Base-by-base conservation (phyloP, 2,113 vertebrate genomes). In the Gorilla gorilla region DNA sequence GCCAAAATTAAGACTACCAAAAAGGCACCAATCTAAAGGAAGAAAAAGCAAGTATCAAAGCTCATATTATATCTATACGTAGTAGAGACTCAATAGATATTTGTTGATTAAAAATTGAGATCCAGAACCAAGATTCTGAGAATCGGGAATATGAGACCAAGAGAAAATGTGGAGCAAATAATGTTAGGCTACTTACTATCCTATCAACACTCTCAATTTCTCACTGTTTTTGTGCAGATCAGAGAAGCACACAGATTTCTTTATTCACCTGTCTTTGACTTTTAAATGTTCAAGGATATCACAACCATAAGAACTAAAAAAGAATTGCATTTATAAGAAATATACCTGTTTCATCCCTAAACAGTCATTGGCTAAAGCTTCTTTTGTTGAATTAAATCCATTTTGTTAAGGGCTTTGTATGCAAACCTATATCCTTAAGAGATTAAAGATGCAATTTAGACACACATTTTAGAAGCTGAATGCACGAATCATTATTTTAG, bases 361-460 rank as follows among this genome's bases (percentile, higher is more conserved):
- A 92, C 70, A 96, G 92, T 66, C 97, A 90, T 97, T 98, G 94
- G 92, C 27, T 68, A 95, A 98, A 97, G 96, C 97, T 89, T 94
- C 11, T 68, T 97, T 93, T 94, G 96, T 96, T 97, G 96, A 98
- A 97, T 98, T 96, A 98, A 98, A 98, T 94, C 89, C 97, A 97
- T 98, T 98, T 96, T 6, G 75, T 96, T 98, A 98, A 98, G 50
- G 94, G 88, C 45, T 99, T 98, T 98, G 64, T 98, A 98, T 98
- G 97, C 97, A 98, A 98, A 98, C 97, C 98, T 98, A 98, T 98
- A 96, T 98, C 98, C 97, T 98, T 98, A 98, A 96, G 98, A 98
- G 98, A 98, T 98, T 98, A 98, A 98, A 98, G 97, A 98, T 98
- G 98, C 97, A 98, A 98, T 99, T 98, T 98, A 98, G 98, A 98